Evolutionary conservation across 1,140 invertebrate species (phyloP).

Genomic region (Procambarus virginalis): DNA sequence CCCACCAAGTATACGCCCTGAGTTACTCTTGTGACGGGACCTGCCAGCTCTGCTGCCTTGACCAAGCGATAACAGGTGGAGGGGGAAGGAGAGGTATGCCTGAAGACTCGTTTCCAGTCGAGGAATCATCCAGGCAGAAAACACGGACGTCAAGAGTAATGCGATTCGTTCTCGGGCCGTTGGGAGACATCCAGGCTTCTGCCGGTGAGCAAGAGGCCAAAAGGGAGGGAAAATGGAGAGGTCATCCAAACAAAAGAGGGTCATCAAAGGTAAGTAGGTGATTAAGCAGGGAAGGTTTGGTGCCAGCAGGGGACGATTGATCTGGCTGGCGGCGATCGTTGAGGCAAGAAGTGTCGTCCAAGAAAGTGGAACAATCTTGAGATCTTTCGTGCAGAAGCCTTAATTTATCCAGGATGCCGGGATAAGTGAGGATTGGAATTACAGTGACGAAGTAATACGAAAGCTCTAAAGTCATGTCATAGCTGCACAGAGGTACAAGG

Average conservation of each 20-base stretch:
- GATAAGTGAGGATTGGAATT: no score
- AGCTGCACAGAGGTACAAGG: no score
- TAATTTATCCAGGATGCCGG: no score
- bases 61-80: background rate
- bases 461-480: no score
- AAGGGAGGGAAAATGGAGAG: conserved; percentile 14
- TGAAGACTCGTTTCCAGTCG: background rate
- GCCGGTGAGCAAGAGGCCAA: background rate
- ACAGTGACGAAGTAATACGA: no score
- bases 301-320: conserved; percentile 17
- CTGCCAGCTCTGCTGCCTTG: background rate
- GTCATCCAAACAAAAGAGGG: conserved; percentile 41
- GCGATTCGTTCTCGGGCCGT: background rate
- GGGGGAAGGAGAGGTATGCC: background rate
- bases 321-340: background rate
- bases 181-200: background rate
- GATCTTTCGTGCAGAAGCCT: no score
- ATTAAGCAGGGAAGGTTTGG: conserved; percentile 37
- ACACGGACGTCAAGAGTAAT: background rate
- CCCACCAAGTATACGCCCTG: background rate
- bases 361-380: background rate
- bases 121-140: background rate
- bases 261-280: conserved; percentile 45
- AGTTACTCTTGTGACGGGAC: background rate
- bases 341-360: background rate